phyloP scores from a whole-genome alignment of 2,888 invertebrate genomes.

The Cordylochernes scorpioides region DNA sequence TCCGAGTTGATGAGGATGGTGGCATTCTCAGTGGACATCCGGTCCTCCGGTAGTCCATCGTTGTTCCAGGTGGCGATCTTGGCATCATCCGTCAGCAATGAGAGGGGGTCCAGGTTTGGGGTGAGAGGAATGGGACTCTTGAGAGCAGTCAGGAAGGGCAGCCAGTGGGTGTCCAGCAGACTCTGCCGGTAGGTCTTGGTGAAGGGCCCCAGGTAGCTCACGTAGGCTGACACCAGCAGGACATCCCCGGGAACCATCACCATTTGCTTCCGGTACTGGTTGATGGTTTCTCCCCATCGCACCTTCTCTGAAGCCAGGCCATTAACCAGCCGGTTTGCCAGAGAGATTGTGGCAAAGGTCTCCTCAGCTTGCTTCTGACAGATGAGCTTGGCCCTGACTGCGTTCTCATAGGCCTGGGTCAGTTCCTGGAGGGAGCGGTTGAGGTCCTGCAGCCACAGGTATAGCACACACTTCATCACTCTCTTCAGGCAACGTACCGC shows the following conservation, averaged over 20 bases:
- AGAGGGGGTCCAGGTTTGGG: conserved; percentile 54
- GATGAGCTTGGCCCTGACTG: conserved; percentile 50
- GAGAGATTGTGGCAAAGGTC: conserved; percentile 64
- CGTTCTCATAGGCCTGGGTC: conserved; percentile 74
- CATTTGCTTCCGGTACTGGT: conserved; percentile 47
- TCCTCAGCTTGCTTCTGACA: conserved; percentile 86
- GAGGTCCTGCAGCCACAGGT: too few relatives aligned
- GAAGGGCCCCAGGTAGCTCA: conserved; percentile 88
- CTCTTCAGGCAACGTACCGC: too few relatives aligned
- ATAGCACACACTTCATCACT: too few relatives aligned
- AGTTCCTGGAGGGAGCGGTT: conserved; percentile 63
- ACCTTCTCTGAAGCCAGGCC: conserved; percentile 86
- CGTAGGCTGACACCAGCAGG: conserved; percentile 69
- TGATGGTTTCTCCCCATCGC: conserved; percentile 77
- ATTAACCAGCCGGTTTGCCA: conserved; percentile 77
- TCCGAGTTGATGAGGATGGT: conserved; percentile 77
- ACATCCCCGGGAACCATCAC: conserved; percentile 84
- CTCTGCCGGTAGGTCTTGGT: conserved; percentile 72
- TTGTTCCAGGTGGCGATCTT: conserved; percentile 87
- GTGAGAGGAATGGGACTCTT: conserved; percentile 67
- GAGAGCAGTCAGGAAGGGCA: conserved; percentile 40
- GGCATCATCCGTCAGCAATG: conserved; percentile 64
- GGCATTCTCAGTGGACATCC: conserved; percentile 92
- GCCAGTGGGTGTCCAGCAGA: conserved; percentile 61
- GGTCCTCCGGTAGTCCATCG: conserved; percentile 74